These are phyloP conservation scores for Leptothorax acervorum DNA, from an alignment of 2,888 invertebrate genomes.

Conservation along the genomic window DNA sequence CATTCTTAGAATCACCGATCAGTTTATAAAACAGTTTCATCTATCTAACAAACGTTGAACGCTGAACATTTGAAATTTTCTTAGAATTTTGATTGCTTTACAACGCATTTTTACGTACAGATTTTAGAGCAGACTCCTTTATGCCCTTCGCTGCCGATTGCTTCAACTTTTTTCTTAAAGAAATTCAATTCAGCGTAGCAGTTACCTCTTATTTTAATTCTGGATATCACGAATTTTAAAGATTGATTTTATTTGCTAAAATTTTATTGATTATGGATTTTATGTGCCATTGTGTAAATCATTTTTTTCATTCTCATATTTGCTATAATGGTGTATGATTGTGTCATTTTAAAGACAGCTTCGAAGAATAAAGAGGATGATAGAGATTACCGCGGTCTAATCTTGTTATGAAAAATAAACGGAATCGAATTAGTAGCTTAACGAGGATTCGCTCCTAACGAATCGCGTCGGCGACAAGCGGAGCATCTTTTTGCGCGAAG, in stretches of 20 bases:
- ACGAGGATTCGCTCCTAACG: constrained; percentile 65
- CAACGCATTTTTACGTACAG: background rate
- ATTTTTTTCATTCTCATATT: background rate
- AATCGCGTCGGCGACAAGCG: constrained; percentile 58
- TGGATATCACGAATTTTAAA: background rate
- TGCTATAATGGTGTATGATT: no score
- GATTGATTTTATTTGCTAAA: background rate
- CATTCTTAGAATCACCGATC: constrained; percentile 24
- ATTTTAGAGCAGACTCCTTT: constrained; percentile 54
- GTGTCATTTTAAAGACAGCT: background rate
- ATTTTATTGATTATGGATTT: background rate
- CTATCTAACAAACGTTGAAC: background rate
- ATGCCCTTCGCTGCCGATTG: background rate
- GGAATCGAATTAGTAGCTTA: constrained; percentile 34
- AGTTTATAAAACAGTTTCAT: background rate
- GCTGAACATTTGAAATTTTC: background rate
- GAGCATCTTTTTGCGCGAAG: constrained; percentile 37
- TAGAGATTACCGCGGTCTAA: background rate
- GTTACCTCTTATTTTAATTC: background rate
- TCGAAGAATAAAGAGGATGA: background rate
- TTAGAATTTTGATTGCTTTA: background rate
- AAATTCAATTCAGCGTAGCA: constrained; percentile 21
- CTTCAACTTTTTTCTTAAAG: background rate
- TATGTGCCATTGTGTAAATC: background rate
- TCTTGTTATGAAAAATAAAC: constrained; percentile 29